Base-by-base conservation (phyloP, 2,888 invertebrate genomes). In the Ditylenchus weischeri region DNA sequence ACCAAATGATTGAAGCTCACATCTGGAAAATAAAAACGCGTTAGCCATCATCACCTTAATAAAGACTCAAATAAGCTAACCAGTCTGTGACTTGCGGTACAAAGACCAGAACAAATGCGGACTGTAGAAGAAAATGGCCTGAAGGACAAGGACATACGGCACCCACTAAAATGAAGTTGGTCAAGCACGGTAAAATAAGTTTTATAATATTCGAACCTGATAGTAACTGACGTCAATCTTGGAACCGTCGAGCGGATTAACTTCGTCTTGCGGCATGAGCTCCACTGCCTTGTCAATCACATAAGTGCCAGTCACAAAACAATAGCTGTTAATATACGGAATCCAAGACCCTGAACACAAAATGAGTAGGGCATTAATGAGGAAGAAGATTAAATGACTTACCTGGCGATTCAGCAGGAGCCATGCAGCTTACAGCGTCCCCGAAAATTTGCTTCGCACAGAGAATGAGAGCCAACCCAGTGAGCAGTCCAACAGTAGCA, bases 211-310 rank as follows among this genome's bases (percentile, higher is more conserved):
- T 3, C 59, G 11, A 10, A 59, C 59, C 59, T 59, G 59, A 59
- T 59, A 59, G 35, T 59, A 59, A 19, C 59, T 35, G 38, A 59
- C 59, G 59, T 59, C 59, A 29, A 59, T 59, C 36, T 38, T 35
- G 18, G 35, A 35, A 21, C 5, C n/a, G 6, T 59, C 59, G 43
- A 43, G 43, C 36, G 59, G 23, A 35, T 36, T 0, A 21, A 29
- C 23, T 29, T 38, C n/a, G 10, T 59, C 59, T 43, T 43, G 43
- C 8, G 59, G 59, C 59, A 59, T 59, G 3, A 29, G 11, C n/a
- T 35, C 59, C 36, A 36, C 19, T 2, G 59, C 21, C 11, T 38
- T 59, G 21, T 59, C 23, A n/a, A 38, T 29, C 59, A 59, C 21
- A 59, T 29, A 59, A 10, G 59, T 59, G 18, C 35, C n/a, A 21